Percentiles rank a stretch among this genome's conserved stretches.
phyloP scores from a whole-genome alignment of 2,888 invertebrate genomes.

The Pinctada fucata region DNA sequence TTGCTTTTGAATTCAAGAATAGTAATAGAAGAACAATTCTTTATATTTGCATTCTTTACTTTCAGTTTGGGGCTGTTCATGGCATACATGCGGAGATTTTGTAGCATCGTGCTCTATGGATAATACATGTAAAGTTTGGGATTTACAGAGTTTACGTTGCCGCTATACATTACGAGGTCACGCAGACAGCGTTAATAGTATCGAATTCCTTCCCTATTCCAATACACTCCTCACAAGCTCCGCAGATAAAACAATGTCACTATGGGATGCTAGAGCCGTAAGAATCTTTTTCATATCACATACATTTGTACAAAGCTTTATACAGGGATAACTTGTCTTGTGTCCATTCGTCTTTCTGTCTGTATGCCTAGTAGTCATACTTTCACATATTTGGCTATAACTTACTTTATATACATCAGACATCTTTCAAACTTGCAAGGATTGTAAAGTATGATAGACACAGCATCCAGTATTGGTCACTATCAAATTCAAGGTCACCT shows the following conservation, averaged over 20 bases:
- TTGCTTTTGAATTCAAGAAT: too few species aligned
- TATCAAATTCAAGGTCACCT: too few species aligned
- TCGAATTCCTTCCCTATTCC: conserved; percentile 75
- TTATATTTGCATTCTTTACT: not conserved
- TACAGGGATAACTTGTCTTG: too few species aligned
- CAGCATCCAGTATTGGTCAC: too few species aligned
- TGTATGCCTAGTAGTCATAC: too few species aligned
- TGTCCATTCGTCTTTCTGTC: too few species aligned
- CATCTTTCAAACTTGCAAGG: too few species aligned
- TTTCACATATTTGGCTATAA: too few species aligned
- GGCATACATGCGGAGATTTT: conserved; percentile 77
- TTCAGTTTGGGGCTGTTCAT: conserved; percentile 76
- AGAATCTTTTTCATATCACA: conserved; percentile 36
- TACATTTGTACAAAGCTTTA: not conserved
- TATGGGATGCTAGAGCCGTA: conserved; percentile 77
- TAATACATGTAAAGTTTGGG: conserved; percentile 76
- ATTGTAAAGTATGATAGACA: too few species aligned
- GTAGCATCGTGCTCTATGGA: conserved; percentile 77
- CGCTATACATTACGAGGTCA: conserved; percentile 76
- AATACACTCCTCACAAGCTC: conserved; percentile 76
- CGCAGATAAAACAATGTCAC: conserved; percentile 76
- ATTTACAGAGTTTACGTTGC: conserved; percentile 75
- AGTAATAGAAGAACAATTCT: too few species aligned
- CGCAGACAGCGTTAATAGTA: conserved; percentile 76
- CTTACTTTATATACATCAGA: too few species aligned